Percentiles rank a stretch among this genome's conserved stretches.
These are phyloP conservation scores for Sycophila sp. DNA, from an alignment of 1,140 invertebrate species.

Conservation along the genomic window DNA sequence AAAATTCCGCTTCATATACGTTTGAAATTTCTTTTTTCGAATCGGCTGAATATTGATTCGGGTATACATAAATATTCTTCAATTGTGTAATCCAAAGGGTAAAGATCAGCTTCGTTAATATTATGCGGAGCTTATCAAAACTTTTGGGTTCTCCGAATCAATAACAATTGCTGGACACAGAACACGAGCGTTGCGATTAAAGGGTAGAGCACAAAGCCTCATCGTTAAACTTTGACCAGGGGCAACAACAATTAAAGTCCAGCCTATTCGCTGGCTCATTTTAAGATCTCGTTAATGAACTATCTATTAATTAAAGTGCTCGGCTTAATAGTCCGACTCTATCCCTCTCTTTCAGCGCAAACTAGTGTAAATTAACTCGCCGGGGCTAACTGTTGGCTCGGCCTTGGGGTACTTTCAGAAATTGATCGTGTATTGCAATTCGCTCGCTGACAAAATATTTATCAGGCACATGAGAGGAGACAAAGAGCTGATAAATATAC, in stretches of 20 bases:
- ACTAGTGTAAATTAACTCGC: neutral
- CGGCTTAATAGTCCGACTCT: neutral
- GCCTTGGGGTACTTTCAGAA: neutral
- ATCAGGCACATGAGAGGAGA: too few species aligned
- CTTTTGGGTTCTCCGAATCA: too few species aligned
- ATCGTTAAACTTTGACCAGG: conserved; percentile 10
- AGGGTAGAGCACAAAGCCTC: neutral
- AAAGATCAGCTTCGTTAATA: too few species aligned
- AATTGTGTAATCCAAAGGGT: too few species aligned
- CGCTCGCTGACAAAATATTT: too few species aligned
- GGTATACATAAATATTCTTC: too few species aligned
- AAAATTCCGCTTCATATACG: too few species aligned
- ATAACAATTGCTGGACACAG: neutral
- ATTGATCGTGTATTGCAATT: neutral
- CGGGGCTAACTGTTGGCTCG: neutral
- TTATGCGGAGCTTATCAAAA: too few species aligned
- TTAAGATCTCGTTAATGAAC: conserved; percentile 10
- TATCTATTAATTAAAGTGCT: conserved; percentile 21
- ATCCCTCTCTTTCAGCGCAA: neutral
- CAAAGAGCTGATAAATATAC: too few species aligned
- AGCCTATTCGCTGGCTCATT: neutral
- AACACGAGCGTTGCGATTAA: neutral
- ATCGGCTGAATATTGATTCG: too few species aligned
- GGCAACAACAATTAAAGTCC: neutral
- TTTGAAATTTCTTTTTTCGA: too few species aligned